These are phyloP conservation scores for Apostichopus californicus DNA, from an alignment of 35 echinoderm and acorn worm genomes.

Conservation along the genomic window DNA sequence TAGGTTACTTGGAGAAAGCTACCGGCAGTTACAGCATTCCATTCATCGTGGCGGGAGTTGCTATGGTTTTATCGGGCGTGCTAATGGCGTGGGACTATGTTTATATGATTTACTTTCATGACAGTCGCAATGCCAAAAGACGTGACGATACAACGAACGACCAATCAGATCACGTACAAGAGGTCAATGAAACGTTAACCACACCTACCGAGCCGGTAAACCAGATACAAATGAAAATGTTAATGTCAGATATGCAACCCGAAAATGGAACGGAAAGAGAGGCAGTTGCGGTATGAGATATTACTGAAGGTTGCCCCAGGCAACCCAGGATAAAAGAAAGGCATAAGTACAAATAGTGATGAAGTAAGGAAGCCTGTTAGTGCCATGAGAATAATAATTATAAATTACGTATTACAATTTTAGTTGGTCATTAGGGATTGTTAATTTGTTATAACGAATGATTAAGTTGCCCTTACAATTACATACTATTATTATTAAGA, in stretches of 20 bases:
- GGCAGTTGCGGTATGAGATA: background rate
- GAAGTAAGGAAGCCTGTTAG: too few species aligned
- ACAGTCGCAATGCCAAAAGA: background rate
- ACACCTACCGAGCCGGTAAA: background rate
- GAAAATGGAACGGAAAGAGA: background rate
- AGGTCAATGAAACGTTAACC: conserved; percentile 6
- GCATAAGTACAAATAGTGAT: too few species aligned
- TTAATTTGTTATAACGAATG: too few species aligned
- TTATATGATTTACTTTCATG: background rate
- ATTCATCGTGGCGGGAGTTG: background rate
- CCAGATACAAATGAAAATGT: background rate
- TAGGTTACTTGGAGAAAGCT: background rate
- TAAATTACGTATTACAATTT: too few species aligned
- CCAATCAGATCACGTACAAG: background rate
- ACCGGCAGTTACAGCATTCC: conserved; percentile 34
- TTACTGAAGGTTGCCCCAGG: too few species aligned
- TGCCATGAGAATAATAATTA: too few species aligned
- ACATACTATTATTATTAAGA: too few species aligned
- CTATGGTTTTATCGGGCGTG: background rate
- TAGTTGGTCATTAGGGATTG: too few species aligned
- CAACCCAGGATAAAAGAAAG: too few species aligned
- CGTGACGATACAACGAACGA: background rate
- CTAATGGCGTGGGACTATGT: background rate
- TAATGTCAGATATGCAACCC: background rate
- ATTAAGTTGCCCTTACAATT: too few species aligned